phyloP scores from a whole-genome alignment of 1,140 invertebrate species.

The Penaeus chinensis region DNA sequence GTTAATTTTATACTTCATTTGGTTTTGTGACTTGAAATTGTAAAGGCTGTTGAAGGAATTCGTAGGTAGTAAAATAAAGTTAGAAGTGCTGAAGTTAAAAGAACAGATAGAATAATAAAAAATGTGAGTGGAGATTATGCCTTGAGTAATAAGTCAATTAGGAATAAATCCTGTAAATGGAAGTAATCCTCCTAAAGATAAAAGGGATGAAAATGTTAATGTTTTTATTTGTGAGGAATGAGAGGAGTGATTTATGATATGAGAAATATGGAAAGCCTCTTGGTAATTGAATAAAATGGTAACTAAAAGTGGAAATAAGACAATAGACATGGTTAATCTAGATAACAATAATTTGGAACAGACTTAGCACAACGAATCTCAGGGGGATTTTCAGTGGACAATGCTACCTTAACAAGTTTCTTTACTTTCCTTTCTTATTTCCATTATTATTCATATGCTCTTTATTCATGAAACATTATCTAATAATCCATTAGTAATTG shows the following conservation, averaged over 20 bases:
- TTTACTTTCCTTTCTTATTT: constrained; percentile 79
- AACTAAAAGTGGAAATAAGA: not conserved
- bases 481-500: constrained; percentile 74
- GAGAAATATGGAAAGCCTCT: not conserved
- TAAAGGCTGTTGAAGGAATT: not conserved
- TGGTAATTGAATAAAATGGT: not conserved
- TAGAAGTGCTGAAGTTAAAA: not conserved
- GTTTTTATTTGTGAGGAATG: not conserved
- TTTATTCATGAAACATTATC: constrained; percentile 74
- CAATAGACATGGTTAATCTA: too few relatives aligned
- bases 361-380: constrained; percentile 69
- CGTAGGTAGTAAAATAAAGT: constrained; percentile 16
- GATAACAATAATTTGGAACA: too few relatives aligned
- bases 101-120: not conserved
- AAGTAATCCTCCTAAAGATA: constrained; percentile 6
- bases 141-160: constrained; percentile 16
- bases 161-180: constrained; percentile 22
- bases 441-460: constrained; percentile 69
- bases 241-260: not conserved
- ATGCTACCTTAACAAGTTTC: constrained; percentile 77
- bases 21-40: not conserved
- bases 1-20: constrained; percentile 70
- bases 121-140: not conserved
- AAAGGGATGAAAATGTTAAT: not conserved
- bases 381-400: not conserved